These are phyloP conservation scores for Zophobas atratus DNA, from an alignment of 1,140 invertebrate species.

Conservation along the genomic window DNA sequence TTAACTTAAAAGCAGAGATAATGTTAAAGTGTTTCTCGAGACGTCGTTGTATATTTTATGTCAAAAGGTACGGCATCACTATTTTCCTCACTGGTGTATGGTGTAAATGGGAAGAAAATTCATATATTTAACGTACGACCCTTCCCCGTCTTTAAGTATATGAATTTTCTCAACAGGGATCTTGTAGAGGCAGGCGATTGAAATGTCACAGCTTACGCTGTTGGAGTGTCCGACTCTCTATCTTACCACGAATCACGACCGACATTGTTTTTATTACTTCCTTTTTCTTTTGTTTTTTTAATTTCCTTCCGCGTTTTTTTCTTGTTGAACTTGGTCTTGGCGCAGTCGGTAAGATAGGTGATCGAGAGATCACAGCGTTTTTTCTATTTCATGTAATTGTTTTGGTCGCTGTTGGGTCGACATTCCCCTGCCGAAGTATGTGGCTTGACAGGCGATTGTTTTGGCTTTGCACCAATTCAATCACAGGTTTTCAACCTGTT, in stretches of 20 bases:
- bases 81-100: conserved; percentile 52
- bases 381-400: conserved; percentile 42
- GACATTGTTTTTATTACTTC: not conserved
- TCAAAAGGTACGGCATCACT: conserved; percentile 40
- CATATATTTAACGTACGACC: conserved; percentile 7
- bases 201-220: conserved; percentile 33
- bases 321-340: conserved; percentile 19
- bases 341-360: conserved; percentile 47
- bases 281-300: conserved; percentile 14
- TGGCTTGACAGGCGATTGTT: conserved; percentile 55
- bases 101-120: conserved; percentile 44
- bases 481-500: conserved; percentile 53
- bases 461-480: conserved; percentile 36
- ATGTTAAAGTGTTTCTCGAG: conserved; percentile 43
- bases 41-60: conserved; percentile 44
- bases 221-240: conserved; percentile 49
- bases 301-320: not conserved
- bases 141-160: conserved; percentile 21
- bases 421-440: conserved; percentile 52
- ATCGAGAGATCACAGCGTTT: conserved; percentile 47
- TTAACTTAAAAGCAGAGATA: conserved; percentile 19
- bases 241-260: conserved; percentile 16
- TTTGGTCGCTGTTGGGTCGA: conserved; percentile 50
- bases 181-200: conserved; percentile 43
- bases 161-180: conserved; percentile 28